Base-by-base conservation (phyloP, 1,140 invertebrate genomes). In the Polyergus mexicanus region DNA sequence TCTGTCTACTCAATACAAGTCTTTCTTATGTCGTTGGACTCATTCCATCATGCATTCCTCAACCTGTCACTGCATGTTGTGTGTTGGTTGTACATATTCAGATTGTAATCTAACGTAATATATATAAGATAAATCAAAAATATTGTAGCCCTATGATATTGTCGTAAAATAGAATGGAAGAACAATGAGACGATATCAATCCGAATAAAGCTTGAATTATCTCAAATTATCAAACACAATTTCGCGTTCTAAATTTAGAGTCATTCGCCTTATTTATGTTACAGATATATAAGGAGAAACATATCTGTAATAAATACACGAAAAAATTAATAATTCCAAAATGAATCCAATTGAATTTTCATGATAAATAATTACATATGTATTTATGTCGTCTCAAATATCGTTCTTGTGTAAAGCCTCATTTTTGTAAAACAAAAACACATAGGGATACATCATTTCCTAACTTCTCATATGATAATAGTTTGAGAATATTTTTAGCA, bases 41-140 rank as follows among this genome's bases (percentile, higher is more conserved):
- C 85, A 86, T 87, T 84, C 85, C 66, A 84, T 89, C 88, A 92
- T 89, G 88, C 83, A 85, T 87, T 72, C 84, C 56, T 85, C 86
- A 87, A 91, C 62, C 78, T 86, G 84, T 85, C 71, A 86, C 77
- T 88, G 85, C 78, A 87, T 90, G 65, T 81, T 92, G 74, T 92
- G 74, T 89, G 63, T 92, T 86, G 89, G 87, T 93, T 92, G 90
- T 93, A 93, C 89, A 92, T 92, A 92, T 86, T 92, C 92, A 91
- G 91, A 92, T 91, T 92, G 85, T 88, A 92, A 91, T 85, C 86
- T 94, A 92, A 93, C 86, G 86, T 92, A 92, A 63, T 51, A 92
- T 51, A 92, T 89, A 86, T 81, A 86, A 84, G 84, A 86, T 89
- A 89, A 89, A 91, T 76, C 56, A 84, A 90, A 91, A 86, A 86